phyloP scores from a whole-genome alignment of 2,113 vertebrate genomes.

The Lepidothrix coronata region DNA sequence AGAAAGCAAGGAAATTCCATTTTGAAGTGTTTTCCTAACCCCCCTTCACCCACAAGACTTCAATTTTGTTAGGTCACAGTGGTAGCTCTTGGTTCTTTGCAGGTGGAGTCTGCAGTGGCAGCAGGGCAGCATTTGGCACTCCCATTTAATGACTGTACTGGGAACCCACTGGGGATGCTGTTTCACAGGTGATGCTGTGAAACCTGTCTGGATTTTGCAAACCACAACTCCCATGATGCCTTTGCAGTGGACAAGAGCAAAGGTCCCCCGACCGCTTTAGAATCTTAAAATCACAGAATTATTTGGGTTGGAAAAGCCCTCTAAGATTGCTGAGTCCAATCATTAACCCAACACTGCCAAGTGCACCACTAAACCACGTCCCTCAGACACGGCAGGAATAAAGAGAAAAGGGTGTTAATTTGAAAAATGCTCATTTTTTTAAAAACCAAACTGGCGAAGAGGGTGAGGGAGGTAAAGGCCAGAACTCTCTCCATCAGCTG shows the following conservation, averaged over 20 bases:
- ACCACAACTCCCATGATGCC: background rate
- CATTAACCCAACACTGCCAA: background rate
- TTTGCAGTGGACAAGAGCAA: background rate
- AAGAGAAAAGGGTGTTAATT: background rate
- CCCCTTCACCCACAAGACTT: background rate
- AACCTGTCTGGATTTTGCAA: background rate
- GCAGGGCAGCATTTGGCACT: background rate
- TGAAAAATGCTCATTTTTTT: background rate
- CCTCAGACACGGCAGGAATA: background rate
- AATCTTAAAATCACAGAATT: background rate
- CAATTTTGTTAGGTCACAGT: background rate
- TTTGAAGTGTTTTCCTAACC: background rate
- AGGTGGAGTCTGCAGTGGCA: background rate
- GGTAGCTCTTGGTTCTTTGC: background rate
- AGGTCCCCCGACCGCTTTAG: background rate
- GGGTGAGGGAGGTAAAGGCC: background rate
- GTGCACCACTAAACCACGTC: background rate
- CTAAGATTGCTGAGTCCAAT: rapidly evolving
- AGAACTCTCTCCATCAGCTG: background rate
- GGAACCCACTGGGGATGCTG: background rate
- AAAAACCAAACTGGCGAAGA: background rate
- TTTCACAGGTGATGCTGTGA: background rate
- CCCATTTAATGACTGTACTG: background rate
- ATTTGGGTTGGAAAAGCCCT: background rate
- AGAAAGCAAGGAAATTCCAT: background rate